A percentile compares a stretch with the other conserved stretches of the same genome.
These are phyloP conservation scores for Tamandua tetradactyla DNA, from an alignment of 2,797 vertebrate genomes.

Conservation along the genomic window DNA sequence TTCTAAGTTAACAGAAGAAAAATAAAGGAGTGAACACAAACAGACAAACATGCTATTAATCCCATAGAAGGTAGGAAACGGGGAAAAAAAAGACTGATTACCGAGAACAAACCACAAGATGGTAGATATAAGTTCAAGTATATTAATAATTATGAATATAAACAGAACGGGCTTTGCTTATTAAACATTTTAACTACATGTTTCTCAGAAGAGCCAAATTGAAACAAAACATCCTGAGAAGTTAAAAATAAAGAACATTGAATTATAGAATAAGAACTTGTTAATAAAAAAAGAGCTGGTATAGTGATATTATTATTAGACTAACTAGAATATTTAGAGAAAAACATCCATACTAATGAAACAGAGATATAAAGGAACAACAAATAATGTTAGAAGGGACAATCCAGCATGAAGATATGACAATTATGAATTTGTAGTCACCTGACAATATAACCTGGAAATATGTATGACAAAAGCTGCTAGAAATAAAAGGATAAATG, in stretches of 20 bases:
- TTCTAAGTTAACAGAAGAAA: constrained; percentile 8
- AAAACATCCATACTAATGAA: background rate
- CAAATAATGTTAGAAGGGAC: background rate
- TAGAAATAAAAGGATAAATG: background rate
- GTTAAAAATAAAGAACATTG: background rate
- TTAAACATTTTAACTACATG: background rate
- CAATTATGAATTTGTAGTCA: too few species aligned
- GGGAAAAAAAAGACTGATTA: background rate
- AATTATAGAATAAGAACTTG: background rate
- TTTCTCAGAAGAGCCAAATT: background rate
- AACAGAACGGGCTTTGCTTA: background rate
- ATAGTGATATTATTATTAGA: background rate
- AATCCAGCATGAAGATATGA: background rate
- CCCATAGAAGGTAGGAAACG: background rate
- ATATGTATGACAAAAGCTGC: too few species aligned
- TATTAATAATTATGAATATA: too few species aligned
- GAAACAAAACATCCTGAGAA: background rate
- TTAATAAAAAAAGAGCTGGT: background rate
- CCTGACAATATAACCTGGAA: too few species aligned
- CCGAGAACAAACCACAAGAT: background rate
- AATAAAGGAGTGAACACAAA: background rate
- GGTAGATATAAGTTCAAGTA: background rate
- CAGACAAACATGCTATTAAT: background rate
- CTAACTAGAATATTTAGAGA: background rate
- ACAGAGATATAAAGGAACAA: background rate